Evolutionary conservation across 2,797 vertebrate species (phyloP), one percentile per base, ranked within the genome.

Genomic region (Rhinatrema bivittatum): DNA sequence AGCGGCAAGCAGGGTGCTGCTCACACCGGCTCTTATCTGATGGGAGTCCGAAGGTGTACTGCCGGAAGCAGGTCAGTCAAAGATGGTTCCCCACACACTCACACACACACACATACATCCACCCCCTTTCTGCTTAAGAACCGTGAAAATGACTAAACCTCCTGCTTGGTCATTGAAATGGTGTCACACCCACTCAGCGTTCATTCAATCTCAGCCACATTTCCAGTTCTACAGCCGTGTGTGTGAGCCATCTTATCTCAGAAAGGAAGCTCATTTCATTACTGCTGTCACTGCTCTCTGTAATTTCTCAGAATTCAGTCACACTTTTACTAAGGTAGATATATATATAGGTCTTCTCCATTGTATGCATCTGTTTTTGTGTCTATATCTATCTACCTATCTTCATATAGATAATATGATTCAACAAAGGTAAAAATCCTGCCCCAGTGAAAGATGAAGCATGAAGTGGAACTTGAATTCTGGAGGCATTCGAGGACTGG

Each of bases 81-180:
- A 70, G 36, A 47, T 42, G 7, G 55, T 53, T 67, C 34, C 57
- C 64, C 64, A n/a, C n/a, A n/a, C n/a, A n/a, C n/a, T n/a, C n/a
- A n/a, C n/a, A n/a, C n/a, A n/a, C n/a, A n/a, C n/a, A n/a, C n/a
- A n/a, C n/a, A n/a, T n/a, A n/a, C n/a, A n/a, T n/a, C n/a, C n/a
- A n/a, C n/a, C n/a, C n/a, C n/a, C n/a, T n/a, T n/a, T 67, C 60
- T 57, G 64, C 60, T 62, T 47, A 62, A 65, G n/a, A 70, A 58
- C 51, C 67, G 58, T 65, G 56, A 60, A n/a, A 62, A 71, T 76
- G 63, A 73, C 63, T 73, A 68, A 65, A 57, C 25, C 41, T n/a
- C n/a, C 48, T 60, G 60, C 72, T 67, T 67, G 69, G 54, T 47
- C 52, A 61, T 63, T 49, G 65, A 70, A n/a, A 66, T 65, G 56